A percentile compares a stretch with the other conserved stretches of the same genome.
Evolutionary conservation across 2,113 vertebrate species (phyloP).

Genomic region (Stegostoma tigrinum): DNA sequence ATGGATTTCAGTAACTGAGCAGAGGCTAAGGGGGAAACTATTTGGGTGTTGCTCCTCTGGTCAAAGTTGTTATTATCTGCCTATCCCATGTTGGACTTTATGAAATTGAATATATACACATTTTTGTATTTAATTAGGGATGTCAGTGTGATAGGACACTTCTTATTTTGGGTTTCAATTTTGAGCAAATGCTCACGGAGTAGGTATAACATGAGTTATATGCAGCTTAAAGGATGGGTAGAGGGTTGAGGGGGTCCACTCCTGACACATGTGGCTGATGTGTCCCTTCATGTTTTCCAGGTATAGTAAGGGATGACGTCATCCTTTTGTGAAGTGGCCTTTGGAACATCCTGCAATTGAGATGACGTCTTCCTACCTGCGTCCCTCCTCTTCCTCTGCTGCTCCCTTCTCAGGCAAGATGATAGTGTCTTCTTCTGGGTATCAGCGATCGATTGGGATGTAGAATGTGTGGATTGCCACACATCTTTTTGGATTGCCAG

Average conservation of each 20-base stretch:
- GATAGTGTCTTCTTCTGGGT: constrained; percentile 18
- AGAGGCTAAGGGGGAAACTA: not conserved
- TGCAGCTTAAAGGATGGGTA: not conserved
- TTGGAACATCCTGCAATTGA: constrained; percentile 34
- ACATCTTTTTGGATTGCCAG: not conserved
- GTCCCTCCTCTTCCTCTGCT: constrained; percentile 9
- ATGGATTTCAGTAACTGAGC: not conserved
- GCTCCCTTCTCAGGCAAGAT: constrained; percentile 21
- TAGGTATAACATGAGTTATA: not conserved
- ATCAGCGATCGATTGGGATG: constrained; percentile 18
- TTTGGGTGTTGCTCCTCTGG: not conserved
- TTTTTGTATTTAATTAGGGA: not conserved
- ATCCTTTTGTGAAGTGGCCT: constrained; percentile 37
- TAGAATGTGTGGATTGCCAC: not conserved
- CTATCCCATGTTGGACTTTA: not conserved
- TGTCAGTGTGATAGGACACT: not conserved
- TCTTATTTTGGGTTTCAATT: not conserved
- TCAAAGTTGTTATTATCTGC: not conserved
- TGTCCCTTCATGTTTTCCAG: constrained; percentile 37
- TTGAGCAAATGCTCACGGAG: not conserved
- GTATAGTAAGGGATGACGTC: constrained; percentile 33
- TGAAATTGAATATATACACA: not conserved
- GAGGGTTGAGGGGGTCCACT: not conserved
- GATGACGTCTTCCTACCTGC: constrained; percentile 36
- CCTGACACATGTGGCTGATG: constrained; percentile 32